Base-by-base conservation (phyloP, 1,140 invertebrate species). In the Mamestra configurata region DNA sequence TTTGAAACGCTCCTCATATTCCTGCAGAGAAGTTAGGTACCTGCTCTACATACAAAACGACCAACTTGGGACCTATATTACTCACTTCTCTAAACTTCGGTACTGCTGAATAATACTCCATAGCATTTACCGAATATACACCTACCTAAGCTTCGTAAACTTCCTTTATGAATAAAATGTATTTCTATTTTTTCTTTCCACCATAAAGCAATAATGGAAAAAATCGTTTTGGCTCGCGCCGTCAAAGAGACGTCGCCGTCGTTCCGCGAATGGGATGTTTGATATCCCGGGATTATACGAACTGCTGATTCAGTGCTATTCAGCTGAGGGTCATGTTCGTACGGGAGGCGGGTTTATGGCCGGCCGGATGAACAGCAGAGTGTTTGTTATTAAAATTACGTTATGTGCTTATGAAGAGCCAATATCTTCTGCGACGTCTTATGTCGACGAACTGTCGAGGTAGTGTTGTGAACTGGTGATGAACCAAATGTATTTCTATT, bases 1-100 rank as follows among this genome's bases (percentile, higher is more conserved):
- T 22, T 57, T 24, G 53, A 22, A 57, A 57, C 22, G 22, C 53
- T 57, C 22, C 22, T 27, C 53, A 27, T 57, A 57, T 57, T 57
- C 43, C 22, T 24, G 53, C 22, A 24, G 10, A 53, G 18, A 57
- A 57, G 53, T 57, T 57, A 27, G 53, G 1, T 57, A 57, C 53
- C 22, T 57, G 53, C 11, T 57, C 53, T 57, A 57, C 53, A 57
- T 57, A 57, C 10, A 2, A 57, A 57, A 57, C 53, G 53, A 7
- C 22, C 11, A 57, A 57, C 53, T 57, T 57, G 53, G 53, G 53
- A 57, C 20, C 53, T 15, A 55, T 55, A 24, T 57, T 13, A 57
- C 53, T 24, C 53, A 15, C 53, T 57, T 22, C 53, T 57, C 53
- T 57, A 57, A 57, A 57, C 53, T 57, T 57, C 53, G 27, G 3